These are phyloP conservation scores for Calcarius lapponicus DNA, from an alignment of 2,797 vertebrate species.

Conservation along the genomic window DNA sequence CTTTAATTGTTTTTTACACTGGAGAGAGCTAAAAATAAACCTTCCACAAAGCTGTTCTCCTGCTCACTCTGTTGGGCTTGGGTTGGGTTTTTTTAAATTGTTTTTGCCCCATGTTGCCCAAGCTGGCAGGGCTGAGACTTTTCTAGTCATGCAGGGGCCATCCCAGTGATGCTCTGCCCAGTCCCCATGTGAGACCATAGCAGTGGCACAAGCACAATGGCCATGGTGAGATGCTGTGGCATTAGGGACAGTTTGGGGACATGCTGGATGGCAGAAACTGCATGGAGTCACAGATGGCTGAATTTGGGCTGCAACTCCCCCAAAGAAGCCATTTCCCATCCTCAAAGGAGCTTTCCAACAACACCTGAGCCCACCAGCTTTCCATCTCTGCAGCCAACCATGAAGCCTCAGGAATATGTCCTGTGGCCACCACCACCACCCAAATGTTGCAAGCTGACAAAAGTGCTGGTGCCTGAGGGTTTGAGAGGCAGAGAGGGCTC, in stretches of 20 bases:
- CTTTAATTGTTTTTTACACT: neutral
- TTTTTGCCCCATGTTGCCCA: fast-evolving
- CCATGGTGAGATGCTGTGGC: neutral
- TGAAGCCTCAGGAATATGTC: neutral
- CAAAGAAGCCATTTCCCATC: neutral
- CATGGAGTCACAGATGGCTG: neutral
- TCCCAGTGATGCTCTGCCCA: neutral
- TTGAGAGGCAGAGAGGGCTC: neutral
- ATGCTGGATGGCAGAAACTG: neutral
- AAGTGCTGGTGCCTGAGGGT: neutral
- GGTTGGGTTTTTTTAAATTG: neutral
- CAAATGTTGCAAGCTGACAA: neutral
- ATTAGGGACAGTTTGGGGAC: neutral
- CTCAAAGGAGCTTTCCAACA: neutral
- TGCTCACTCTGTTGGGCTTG: neutral
- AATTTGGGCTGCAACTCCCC: neutral
- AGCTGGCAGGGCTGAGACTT: neutral
- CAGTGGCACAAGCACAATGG: fast-evolving
- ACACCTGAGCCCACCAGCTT: neutral
- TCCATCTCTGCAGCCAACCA: neutral
- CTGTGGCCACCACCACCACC: neutral
- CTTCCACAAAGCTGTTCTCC: neutral
- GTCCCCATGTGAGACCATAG: fast-evolving
- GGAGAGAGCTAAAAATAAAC: slow-evolving; percentile 11
- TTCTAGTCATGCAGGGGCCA: neutral